A percentile compares a stretch with the other conserved stretches of the same genome.
Evolutionary conservation across 2,113 vertebrate species (phyloP).

Genomic region (Toxotes jaculatrix): DNA sequence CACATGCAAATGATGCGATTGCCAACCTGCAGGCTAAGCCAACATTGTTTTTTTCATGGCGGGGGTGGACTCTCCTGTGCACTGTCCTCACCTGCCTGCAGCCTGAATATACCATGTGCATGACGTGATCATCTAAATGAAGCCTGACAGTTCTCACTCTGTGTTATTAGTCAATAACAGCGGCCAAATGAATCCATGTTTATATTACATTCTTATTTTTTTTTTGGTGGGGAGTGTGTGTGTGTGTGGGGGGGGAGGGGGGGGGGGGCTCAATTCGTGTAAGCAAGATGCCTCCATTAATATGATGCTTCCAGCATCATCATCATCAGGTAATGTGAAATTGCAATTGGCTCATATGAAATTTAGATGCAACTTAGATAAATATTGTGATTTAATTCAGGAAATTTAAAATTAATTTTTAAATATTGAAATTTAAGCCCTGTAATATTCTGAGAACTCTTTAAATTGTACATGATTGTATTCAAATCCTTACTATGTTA

Average conservation of each 20-base stretch:
- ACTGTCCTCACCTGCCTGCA: slow-evolving; percentile 51
- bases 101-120: background rate
- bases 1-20: slow-evolving; percentile 76
- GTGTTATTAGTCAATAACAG: background rate
- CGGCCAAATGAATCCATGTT: slow-evolving; percentile 10
- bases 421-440: background rate
- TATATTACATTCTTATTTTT: background rate
- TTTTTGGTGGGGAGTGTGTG: too few species aligned
- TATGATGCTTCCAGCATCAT: background rate
- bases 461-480: background rate
- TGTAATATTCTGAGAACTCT: background rate
- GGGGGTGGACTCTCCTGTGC: slow-evolving; percentile 38
- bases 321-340: background rate
- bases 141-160: background rate
- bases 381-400: background rate
- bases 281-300: slow-evolving; percentile 21
- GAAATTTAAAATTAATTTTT: too few species aligned
- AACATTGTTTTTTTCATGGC: slow-evolving; percentile 17
- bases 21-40: slow-evolving; percentile 66
- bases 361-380: background rate
- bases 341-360: background rate
- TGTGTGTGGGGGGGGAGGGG: background rate
- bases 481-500: background rate
- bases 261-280: background rate
- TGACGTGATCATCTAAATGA: background rate